Conservation (phyloP, 2,797 vertebrate genomes). For the Aselliscus stoliczkanus region DNA sequence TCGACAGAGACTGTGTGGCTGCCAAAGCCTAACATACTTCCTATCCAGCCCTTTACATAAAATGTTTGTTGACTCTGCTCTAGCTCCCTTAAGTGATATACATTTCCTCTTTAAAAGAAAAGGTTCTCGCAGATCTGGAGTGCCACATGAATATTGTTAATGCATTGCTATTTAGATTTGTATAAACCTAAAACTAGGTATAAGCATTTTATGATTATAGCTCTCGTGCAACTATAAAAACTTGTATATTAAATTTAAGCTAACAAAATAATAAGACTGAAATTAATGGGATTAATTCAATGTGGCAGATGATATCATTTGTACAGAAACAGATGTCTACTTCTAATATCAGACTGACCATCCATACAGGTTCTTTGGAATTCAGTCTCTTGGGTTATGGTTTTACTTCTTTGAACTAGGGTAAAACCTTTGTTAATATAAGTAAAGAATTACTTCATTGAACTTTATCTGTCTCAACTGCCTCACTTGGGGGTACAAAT, state of each 20-base stretch:
- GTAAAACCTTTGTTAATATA: neutral
- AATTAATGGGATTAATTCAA: neutral
- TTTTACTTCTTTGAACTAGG: neutral
- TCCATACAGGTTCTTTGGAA: neutral
- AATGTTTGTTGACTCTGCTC: neutral
- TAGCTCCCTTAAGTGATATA: neutral
- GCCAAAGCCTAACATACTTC: neutral
- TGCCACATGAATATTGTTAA: neutral
- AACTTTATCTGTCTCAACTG: neutral
- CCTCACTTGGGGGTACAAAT: neutral
- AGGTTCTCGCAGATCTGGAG: neutral
- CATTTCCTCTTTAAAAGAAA: neutral
- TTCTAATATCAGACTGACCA: neutral
- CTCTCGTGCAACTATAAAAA: neutral
- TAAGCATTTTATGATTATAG: neutral
- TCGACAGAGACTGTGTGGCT: neutral
- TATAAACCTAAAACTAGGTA: constrained; percentile 25
- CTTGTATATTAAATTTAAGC: neutral
- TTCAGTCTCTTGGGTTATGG: neutral
- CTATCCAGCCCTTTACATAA: neutral
- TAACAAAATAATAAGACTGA: neutral
- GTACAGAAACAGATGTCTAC: neutral
- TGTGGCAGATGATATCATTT: neutral
- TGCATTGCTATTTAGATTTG: neutral
- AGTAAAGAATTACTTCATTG: neutral